Evolutionary conservation across 1,140 invertebrate genomes (phyloP).

Genomic region (Dinoponera quadriceps): DNA sequence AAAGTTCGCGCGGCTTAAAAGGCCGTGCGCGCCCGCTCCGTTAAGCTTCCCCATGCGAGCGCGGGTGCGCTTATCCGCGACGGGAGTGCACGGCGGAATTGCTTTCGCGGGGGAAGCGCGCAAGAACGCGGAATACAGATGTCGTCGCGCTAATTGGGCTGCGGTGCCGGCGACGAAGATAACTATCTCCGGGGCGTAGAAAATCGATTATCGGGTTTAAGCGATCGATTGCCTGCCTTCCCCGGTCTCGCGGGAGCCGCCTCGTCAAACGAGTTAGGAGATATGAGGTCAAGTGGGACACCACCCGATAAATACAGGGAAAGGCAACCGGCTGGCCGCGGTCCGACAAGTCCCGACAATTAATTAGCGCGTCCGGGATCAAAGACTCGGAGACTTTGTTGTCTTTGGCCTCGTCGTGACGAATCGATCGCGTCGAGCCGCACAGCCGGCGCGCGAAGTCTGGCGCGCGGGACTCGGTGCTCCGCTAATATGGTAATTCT

Average conservation of each 20-base stretch:
- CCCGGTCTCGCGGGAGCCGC: not conserved
- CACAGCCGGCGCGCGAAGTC: not conserved
- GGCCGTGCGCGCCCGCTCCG: slow-evolving; percentile 54
- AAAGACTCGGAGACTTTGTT: slow-evolving; percentile 16
- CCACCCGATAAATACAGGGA: not conserved
- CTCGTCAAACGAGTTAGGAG: slow-evolving; percentile 32
- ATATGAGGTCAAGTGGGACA: slow-evolving; percentile 34
- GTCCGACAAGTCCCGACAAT: slow-evolving; percentile 27
- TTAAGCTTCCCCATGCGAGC: slow-evolving; percentile 41
- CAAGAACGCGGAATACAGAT: slow-evolving; percentile 64
- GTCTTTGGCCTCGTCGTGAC: not conserved
- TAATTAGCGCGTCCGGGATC: slow-evolving; percentile 40
- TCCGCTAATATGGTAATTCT: slow-evolving; percentile 63
- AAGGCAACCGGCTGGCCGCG: not conserved
- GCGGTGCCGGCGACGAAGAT: slow-evolving; percentile 40
- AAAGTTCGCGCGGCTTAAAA: slow-evolving; percentile 63
- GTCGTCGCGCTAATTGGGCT: slow-evolving; percentile 64
- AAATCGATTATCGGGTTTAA: slow-evolving; percentile 52
- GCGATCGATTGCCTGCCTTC: slow-evolving; percentile 15
- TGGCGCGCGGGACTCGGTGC: not conserved
- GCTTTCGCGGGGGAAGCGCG: slow-evolving; percentile 27
- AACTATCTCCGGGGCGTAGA: slow-evolving; percentile 38
- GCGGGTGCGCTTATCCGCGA: slow-evolving; percentile 29
- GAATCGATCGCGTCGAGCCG: slow-evolving; percentile 27
- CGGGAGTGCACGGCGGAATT: slow-evolving; percentile 24